Evolutionary conservation across 2,113 vertebrate genomes (phyloP).

Genomic region (Misgurnus anguillicaudatus): DNA sequence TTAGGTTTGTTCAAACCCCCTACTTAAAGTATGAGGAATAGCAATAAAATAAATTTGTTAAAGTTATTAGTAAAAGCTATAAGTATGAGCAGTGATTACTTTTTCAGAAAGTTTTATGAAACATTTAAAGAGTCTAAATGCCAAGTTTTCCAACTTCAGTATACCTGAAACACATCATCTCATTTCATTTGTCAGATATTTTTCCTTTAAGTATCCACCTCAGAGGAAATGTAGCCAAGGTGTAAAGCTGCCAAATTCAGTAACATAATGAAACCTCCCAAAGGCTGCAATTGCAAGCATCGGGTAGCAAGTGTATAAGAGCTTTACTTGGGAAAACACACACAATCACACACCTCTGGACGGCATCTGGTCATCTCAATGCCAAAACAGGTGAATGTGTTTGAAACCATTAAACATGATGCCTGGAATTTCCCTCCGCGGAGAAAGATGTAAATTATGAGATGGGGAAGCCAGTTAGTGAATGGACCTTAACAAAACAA

Average conservation of each 20-base stretch:
- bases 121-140: conserved; percentile 1
- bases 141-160: conserved; percentile 6
- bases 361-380: neutral
- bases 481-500: conserved; percentile 27
- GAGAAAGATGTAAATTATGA: conserved; percentile 32
- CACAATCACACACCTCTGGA: neutral
- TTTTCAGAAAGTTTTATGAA: conserved; percentile 20
- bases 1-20: conserved; percentile 15
- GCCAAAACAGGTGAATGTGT: conserved; percentile 32
- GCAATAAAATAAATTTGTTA: neutral
- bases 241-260: conserved; percentile 26
- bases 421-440: conserved; percentile 45
- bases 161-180: conserved; percentile 8
- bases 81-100: neutral
- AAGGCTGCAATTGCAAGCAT: conserved; percentile 18
- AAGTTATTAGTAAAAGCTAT: conserved; percentile 16
- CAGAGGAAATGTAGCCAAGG: neutral
- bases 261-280: conserved; percentile 9
- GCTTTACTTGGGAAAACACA: conserved; percentile 24
- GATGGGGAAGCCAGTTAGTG: conserved; percentile 22
- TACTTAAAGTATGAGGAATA: neutral
- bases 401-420: conserved; percentile 39
- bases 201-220: conserved; percentile 14
- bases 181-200: conserved; percentile 18
- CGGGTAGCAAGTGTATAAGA: neutral